A percentile compares a stretch with the other conserved stretches of the same genome.
Evolutionary conservation across 2,113 vertebrate species (phyloP).

Genomic region (Abramis brama): DNA sequence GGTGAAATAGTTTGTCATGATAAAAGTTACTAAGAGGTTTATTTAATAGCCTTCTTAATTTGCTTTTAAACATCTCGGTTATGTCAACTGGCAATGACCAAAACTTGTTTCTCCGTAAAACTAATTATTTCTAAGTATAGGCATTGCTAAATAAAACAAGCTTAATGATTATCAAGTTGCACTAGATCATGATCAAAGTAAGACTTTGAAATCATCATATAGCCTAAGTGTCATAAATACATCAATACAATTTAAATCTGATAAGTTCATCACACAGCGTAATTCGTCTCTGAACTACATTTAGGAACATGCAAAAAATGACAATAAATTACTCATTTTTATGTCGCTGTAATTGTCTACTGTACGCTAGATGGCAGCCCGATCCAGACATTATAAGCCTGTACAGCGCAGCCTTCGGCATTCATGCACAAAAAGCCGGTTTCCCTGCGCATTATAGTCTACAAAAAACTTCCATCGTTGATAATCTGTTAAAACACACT

Average conservation of each 20-base stretch:
- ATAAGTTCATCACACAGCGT: background rate
- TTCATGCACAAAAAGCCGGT: conserved; percentile 73
- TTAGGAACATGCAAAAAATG: conserved; percentile 59
- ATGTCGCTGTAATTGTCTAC: conserved; percentile 77
- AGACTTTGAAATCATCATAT: background rate
- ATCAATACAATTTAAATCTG: conserved; percentile 28
- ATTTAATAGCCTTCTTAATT: background rate
- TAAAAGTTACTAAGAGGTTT: background rate
- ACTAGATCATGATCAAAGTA: background rate
- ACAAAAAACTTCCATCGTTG: conserved; percentile 59
- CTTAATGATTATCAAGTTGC: background rate
- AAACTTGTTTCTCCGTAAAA: background rate
- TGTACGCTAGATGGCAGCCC: conserved; percentile 98
- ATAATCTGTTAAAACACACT: conserved; percentile 62
- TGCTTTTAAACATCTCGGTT: background rate
- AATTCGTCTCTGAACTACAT: background rate
- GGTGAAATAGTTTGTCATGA: background rate
- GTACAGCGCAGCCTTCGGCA: conserved; percentile 69
- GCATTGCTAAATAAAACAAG: background rate
- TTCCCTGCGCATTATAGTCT: conserved; percentile 36
- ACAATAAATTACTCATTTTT: conserved; percentile 65
- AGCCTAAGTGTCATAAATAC: background rate
- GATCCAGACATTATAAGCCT: conserved; percentile 87
- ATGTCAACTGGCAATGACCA: background rate
- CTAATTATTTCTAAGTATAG: background rate